Evolutionary conservation across 2,113 vertebrate genomes (phyloP), one percentile per base, ranked within the genome.

Genomic region (Narcine bancroftii): DNA sequence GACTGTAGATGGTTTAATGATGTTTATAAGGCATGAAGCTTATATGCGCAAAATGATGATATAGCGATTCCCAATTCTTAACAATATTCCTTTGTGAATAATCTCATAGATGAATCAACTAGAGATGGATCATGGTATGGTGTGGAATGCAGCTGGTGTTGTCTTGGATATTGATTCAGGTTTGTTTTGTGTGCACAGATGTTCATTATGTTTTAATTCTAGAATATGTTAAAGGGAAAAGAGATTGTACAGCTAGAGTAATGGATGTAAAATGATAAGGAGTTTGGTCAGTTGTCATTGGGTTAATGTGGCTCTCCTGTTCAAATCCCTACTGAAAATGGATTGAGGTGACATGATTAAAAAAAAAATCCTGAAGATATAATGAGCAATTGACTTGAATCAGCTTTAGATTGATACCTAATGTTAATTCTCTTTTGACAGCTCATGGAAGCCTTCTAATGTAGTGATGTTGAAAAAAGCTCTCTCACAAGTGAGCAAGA

Each of bases 81-180:
- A 69, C 19, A n/a, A 33, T 91, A 26, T 91, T 91, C 89, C 89
- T 91, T 42, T 91, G 89, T 66, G 42, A 91, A 91, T 93, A 93
- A 93, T 93, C 92, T 93, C 92, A 92, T 93, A 93, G 93, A 93
- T 93, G 92, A 85, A 92, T 65, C 47, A 81, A 94, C 92, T 75
- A 56, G 92, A 93, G 2, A 92, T 93, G 92, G 94, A 95, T 92
- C 93, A 93, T 93, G 92, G 92, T 2, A 93, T 94, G 19, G 95
- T 96, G 92, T 96, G 95, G 95, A 96, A 96, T 92, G 95, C 95
- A 77, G 93, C 92, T 3, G 94, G 93, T 36, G 95, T 95, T 92
- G 95, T 96, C 94, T 93, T 96, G 94, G 95, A 97, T 94, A 96
- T 96, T 93, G 95, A 96, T 93, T 94, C 95, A 96, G 95, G 96